phyloP scores from a whole-genome alignment of 2,113 vertebrate genomes.

The Chamaea fasciata region DNA sequence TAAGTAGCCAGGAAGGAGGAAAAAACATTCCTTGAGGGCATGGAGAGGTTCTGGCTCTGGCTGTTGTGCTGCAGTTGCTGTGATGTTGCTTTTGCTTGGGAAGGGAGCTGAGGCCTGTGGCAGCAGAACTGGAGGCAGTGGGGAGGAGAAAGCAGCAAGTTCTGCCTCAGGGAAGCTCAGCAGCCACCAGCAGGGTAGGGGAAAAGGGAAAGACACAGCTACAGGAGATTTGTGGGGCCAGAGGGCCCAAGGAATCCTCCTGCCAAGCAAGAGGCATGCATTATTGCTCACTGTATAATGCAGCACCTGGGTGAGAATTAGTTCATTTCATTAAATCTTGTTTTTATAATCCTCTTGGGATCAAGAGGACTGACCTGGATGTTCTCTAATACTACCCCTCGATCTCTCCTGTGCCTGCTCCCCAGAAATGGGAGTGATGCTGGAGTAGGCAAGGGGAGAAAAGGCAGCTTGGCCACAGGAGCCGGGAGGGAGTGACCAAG shows the following conservation, averaged over 20 bases:
- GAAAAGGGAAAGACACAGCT: background rate
- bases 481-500: background rate
- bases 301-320: background rate
- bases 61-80: background rate
- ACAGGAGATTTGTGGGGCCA: background rate
- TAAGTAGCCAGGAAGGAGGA: background rate
- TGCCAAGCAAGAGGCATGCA: background rate
- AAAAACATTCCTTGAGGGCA: background rate
- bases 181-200: background rate
- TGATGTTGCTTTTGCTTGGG: background rate
- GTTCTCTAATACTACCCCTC: background rate
- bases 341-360: background rate
- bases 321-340: background rate
- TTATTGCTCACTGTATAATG: background rate
- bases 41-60: background rate
- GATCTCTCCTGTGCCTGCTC: background rate
- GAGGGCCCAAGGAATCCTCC: background rate
- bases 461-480: background rate
- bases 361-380: background rate
- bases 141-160: background rate
- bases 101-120: background rate
- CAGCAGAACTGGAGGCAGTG: fast-evolving
- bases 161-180: background rate
- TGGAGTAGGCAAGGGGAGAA: background rate
- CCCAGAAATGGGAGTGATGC: background rate